Conservation (phyloP, 2,888 invertebrate genomes). For the Sarcophaga carnaria region DNA sequence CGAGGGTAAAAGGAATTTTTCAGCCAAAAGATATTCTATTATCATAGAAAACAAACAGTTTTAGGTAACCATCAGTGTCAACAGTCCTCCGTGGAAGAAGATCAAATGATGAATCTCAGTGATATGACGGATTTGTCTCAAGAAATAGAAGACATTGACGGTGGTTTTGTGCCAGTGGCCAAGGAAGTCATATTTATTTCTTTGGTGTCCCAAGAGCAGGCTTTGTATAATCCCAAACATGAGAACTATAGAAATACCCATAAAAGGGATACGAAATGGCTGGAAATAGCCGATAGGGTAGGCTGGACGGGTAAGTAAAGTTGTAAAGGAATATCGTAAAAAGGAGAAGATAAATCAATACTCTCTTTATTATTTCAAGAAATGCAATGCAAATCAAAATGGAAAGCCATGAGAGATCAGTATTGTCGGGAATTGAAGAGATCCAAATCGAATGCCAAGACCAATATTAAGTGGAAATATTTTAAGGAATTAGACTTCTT, state of each 20-base stretch:
- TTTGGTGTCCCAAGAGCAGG: slow-evolving; percentile 77
- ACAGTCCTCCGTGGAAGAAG: slow-evolving; percentile 64
- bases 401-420: slow-evolving; percentile 80
- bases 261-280: slow-evolving; percentile 78
- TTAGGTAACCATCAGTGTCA: slow-evolving; percentile 53
- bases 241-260: slow-evolving; percentile 77
- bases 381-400: slow-evolving; percentile 78
- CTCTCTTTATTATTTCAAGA: slow-evolving; percentile 69
- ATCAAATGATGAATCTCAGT: slow-evolving; percentile 72
- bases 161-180: slow-evolving; percentile 70
- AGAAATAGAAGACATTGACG: slow-evolving; percentile 71
- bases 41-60: slow-evolving; percentile 36
- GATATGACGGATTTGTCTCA: slow-evolving; percentile 71
- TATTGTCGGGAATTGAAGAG: slow-evolving; percentile 80
- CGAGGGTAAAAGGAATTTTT: slow-evolving; percentile 44
- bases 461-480: slow-evolving; percentile 79
- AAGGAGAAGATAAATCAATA: background rate
- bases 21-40: no score
- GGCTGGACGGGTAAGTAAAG: slow-evolving; percentile 77
- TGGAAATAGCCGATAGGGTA: slow-evolving; percentile 75
- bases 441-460: slow-evolving; percentile 76
- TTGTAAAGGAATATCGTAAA: background rate
- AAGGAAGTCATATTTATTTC: slow-evolving; percentile 77
- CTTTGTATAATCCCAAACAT: slow-evolving; percentile 79
- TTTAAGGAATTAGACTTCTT: slow-evolving; percentile 78